Evolutionary conservation across 2,113 vertebrate species (phyloP).

Genomic region (Entelurus aequoreus): DNA sequence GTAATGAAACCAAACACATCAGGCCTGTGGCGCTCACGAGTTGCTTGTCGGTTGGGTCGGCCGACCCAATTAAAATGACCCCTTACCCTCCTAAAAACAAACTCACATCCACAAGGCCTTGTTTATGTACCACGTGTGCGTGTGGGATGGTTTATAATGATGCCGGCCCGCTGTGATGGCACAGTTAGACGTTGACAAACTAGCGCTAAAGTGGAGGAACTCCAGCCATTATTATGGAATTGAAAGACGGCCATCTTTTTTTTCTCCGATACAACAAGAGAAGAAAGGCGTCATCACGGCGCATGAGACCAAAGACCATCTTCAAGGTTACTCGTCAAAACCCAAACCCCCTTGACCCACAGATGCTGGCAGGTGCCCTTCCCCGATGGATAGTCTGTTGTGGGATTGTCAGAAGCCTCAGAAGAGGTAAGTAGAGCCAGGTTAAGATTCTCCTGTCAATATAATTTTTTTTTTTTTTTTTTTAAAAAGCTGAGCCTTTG

Average conservation of each 20-base stretch:
- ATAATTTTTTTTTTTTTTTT: constrained; percentile 52
- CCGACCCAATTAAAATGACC: constrained; percentile 69
- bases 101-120: constrained; percentile 43
- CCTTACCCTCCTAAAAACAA: constrained; percentile 57
- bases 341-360: constrained; percentile 40
- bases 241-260: constrained; percentile 72
- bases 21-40: constrained; percentile 48
- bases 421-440: constrained; percentile 56
- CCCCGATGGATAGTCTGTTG: constrained; percentile 41
- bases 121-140: constrained; percentile 60
- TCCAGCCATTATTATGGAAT: constrained; percentile 69
- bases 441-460: constrained; percentile 60
- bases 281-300: constrained; percentile 66
- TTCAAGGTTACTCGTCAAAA: constrained; percentile 62
- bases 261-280: constrained; percentile 63
- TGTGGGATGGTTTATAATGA: constrained; percentile 65
- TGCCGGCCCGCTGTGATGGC: constrained; percentile 57
- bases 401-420: constrained; percentile 47
- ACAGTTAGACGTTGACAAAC: constrained; percentile 69
- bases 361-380: constrained; percentile 13
- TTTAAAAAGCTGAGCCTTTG: constrained; percentile 59
- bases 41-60: constrained; percentile 44
- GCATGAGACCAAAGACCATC: constrained; percentile 63
- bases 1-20: constrained; percentile 47
- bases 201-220: constrained; percentile 66